Evolutionary conservation across 2,888 invertebrate species (phyloP).

Genomic region (Buathra laborator): DNA sequence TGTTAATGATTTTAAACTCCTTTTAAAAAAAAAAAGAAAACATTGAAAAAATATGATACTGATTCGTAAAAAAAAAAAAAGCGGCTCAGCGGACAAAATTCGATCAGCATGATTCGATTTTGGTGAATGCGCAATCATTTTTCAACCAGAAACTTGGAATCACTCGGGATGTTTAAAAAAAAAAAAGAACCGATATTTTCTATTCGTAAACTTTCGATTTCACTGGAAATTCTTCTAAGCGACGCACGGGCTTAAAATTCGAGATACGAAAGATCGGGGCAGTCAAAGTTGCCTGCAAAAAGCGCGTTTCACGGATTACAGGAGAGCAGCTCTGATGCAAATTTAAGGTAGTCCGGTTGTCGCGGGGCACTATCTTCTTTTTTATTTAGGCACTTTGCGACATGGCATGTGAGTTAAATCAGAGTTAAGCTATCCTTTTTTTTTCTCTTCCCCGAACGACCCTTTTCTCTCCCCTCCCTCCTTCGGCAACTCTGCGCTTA

Average conservation of each 20-base stretch:
- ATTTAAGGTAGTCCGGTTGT: constrained; percentile 79
- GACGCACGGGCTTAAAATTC: constrained; percentile 5
- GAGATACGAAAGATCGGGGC: constrained; percentile 5
- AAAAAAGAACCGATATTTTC: not conserved
- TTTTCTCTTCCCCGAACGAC: constrained; percentile 42
- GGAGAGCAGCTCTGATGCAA: constrained; percentile 77
- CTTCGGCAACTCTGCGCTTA: constrained; percentile 9
- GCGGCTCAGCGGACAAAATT: not conserved
- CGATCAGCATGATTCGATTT: not conserved
- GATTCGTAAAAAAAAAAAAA: not conserved
- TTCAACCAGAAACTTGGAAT: not conserved
- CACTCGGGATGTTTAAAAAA: not conserved
- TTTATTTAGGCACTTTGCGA: constrained; percentile 78
- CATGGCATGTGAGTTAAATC: constrained; percentile 80
- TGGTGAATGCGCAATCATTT: not conserved
- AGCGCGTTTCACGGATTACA: constrained; percentile 34
- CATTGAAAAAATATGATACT: not conserved
- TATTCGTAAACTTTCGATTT: not conserved
- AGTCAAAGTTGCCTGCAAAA: constrained; percentile 11
- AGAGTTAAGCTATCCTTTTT: constrained; percentile 77
- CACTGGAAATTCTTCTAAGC: constrained; percentile 9
- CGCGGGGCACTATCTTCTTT: constrained; percentile 69
- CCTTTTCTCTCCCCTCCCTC: constrained; percentile 38
- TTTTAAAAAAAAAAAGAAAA: no score
- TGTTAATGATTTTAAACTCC: no score